phyloP scores from a whole-genome alignment of 2,113 vertebrate genomes.

The Eublepharis macularius region DNA sequence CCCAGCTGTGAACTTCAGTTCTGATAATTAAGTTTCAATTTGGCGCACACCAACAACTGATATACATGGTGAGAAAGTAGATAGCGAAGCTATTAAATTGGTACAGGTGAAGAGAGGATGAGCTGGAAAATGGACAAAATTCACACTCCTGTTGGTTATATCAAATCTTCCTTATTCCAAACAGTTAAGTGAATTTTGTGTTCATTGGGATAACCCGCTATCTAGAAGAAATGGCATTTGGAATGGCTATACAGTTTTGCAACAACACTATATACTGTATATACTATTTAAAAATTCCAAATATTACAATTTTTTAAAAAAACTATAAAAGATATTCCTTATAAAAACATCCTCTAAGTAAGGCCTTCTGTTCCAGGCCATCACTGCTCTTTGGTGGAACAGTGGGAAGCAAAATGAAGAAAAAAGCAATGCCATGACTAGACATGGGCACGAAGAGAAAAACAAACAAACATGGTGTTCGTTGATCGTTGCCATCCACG shows the following conservation, averaged over 20 bases:
- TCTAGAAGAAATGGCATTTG: not conserved
- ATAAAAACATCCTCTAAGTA: no score
- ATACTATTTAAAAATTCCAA: no score
- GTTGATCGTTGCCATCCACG: no score
- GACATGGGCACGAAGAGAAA: no score
- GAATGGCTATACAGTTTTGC: conserved; percentile 29
- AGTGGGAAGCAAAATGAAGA: no score
- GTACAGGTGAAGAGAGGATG: not conserved
- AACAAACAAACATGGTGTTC: no score
- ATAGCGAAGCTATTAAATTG: not conserved
- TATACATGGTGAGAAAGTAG: conserved; percentile 13
- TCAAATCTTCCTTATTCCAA: not conserved
- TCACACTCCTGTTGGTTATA: not conserved
- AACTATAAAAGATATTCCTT: no score
- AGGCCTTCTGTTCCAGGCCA: no score
- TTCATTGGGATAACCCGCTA: conserved; percentile 22
- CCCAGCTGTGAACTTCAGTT: conserved; percentile 20
- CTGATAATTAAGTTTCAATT: conserved; percentile 19
- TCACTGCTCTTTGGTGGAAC: no score
- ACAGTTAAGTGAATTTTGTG: not conserved
- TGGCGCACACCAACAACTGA: not conserved
- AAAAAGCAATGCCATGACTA: no score
- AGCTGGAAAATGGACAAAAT: not conserved
- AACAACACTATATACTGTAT: no score
- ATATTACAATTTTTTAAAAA: no score